phyloP scores from a whole-genome alignment of 2,888 invertebrate genomes.

The Calephelis perditalis region DNA sequence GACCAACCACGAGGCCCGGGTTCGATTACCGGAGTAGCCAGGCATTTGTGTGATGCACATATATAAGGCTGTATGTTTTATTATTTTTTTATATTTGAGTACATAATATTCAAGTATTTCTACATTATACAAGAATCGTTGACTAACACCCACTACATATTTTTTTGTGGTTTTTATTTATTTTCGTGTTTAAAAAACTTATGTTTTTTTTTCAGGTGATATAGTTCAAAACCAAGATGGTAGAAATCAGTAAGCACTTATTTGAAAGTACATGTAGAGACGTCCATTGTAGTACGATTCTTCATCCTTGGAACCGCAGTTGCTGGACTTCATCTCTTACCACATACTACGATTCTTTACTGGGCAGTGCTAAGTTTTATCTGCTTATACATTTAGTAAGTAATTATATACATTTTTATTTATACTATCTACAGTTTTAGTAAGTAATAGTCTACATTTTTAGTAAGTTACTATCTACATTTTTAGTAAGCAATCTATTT shows the following conservation, averaged over 20 bases:
- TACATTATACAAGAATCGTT: no score
- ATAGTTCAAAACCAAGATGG: conserved; percentile 43
- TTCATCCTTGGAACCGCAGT: conserved; percentile 61
- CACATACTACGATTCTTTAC: conserved; percentile 42
- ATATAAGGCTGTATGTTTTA: no score
- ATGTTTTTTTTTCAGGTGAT: conserved; percentile 16
- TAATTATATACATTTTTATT: neutral
- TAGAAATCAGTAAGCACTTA: conserved; percentile 58
- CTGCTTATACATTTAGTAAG: conserved; percentile 61
- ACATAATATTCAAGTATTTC: no score
- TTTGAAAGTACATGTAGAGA: conserved; percentile 50
- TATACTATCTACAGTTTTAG: neutral
- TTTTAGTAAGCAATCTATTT: no score
- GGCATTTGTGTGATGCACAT: no score
- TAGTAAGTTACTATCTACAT: no score
- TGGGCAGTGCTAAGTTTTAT: conserved; percentile 69
- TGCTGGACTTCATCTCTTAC: conserved; percentile 41
- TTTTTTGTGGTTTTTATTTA: no score
- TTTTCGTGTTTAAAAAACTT: neutral
- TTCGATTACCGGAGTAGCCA: no score
- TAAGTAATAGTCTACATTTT: no score
- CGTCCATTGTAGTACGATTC: conserved; percentile 44
- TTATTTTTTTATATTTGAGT: no score
- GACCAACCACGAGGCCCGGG: no score
- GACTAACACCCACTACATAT: no score